These are phyloP conservation scores for Cotesia chilonis DNA, from an alignment of 1,140 invertebrate genomes.

Conservation along the genomic window DNA sequence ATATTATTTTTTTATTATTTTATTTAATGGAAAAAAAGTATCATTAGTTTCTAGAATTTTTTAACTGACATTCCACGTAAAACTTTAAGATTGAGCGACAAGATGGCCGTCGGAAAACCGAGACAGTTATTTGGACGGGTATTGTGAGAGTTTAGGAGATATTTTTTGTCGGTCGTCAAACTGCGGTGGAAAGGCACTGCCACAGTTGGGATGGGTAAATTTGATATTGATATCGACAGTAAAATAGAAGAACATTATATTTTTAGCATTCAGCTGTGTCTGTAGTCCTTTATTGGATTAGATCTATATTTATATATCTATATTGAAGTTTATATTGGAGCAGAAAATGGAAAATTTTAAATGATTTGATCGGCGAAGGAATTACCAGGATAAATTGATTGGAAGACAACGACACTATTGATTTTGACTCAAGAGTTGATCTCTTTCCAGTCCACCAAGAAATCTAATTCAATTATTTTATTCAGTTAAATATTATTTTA, in stretches of 20 bases:
- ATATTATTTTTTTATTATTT: too few species aligned
- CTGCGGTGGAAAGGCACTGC: neutral
- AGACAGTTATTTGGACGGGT: too few species aligned
- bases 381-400: constrained; percentile 7
- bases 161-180: neutral
- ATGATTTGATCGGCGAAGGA: neutral
- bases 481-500: neutral
- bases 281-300: too few species aligned
- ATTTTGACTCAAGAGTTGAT: constrained; percentile 10
- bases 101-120: too few species aligned
- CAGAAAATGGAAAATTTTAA: constrained; percentile 1
- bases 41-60: too few species aligned
- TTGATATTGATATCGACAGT: neutral
- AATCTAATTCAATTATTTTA: neutral
- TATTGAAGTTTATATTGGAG: neutral
- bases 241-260: neutral
- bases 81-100: too few species aligned
- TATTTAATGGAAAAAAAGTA: too few species aligned
- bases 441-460: neutral
- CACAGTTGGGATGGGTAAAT: neutral
- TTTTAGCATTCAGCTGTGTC: too few species aligned
- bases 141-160: too few species aligned
- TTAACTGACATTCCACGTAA: too few species aligned
- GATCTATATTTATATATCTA: neutral
- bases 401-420: constrained; percentile 10